A percentile compares a stretch with the other conserved stretches of the same genome.
These are phyloP conservation scores for Corella eumyota DNA, from an alignment of 23 tunicate genomes.

Conservation along the genomic window DNA sequence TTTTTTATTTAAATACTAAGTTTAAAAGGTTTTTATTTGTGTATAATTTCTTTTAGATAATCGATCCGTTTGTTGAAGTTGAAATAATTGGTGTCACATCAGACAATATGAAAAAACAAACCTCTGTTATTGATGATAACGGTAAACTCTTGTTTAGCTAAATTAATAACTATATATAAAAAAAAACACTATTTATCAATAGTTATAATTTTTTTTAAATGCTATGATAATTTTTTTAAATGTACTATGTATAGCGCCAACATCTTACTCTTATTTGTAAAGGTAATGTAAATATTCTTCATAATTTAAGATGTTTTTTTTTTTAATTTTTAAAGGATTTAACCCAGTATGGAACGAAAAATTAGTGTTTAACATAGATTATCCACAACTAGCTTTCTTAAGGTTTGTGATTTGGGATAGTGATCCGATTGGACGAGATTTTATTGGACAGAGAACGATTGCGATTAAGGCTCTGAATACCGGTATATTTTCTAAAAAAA, in stretches of 20 bases:
- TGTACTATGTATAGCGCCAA: no score
- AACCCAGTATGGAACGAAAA: slow-evolving; percentile 76
- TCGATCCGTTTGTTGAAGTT: slow-evolving; percentile 85
- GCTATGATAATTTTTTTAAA: no score
- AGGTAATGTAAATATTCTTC: no score
- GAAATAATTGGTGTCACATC: slow-evolving; percentile 37
- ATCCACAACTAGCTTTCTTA: slow-evolving; percentile 64
- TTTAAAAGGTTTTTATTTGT: no score
- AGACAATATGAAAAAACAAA: slow-evolving; percentile 40
- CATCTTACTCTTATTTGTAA: no score
- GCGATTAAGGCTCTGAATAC: slow-evolving; percentile 20
- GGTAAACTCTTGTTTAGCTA: slow-evolving; percentile 42
- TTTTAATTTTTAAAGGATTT: slow-evolving; percentile 56
- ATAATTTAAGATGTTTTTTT: no score
- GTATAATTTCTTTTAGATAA: slow-evolving; percentile 47
- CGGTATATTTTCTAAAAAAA: slow-evolving; percentile 12
- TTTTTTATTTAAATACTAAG: no score
- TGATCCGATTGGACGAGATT: slow-evolving; percentile 81
- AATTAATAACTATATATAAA: no score
- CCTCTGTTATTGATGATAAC: slow-evolving; percentile 68
- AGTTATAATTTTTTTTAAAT: no score
- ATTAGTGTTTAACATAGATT: slow-evolving; percentile 19
- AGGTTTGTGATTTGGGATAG: slow-evolving; percentile 81
- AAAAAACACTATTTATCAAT: no score
- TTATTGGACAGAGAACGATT: slow-evolving; percentile 72